These are phyloP conservation scores for Esox lucius DNA, from an alignment of 2,797 vertebrate genomes.

Conservation along the genomic window DNA sequence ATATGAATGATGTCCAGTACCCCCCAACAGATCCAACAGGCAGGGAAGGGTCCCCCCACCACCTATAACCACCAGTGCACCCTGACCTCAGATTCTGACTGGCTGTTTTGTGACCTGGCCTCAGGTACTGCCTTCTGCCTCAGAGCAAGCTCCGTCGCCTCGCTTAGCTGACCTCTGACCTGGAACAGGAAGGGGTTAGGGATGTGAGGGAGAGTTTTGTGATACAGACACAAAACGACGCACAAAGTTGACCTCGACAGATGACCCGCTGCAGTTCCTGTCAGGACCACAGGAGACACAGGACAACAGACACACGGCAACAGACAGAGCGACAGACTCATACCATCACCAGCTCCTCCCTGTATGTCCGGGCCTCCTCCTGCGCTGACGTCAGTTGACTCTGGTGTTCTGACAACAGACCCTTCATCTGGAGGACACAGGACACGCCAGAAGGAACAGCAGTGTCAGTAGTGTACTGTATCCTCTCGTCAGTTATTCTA, in stretches of 20 bases:
- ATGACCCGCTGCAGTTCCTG: background rate
- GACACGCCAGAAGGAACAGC: background rate
- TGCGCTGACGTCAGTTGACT: conserved; percentile 81
- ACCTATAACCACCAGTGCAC: conserved; percentile 53
- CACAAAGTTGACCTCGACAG: background rate
- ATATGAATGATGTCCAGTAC: conserved; percentile 64
- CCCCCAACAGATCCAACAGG: conserved; percentile 45
- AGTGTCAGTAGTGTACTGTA: background rate
- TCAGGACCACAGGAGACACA: background rate
- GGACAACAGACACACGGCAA: too few relatives aligned
- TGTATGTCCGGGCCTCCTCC: conserved; percentile 84
- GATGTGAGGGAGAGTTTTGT: background rate
- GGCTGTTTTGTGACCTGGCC: conserved; percentile 65
- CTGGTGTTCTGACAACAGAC: conserved; percentile 81
- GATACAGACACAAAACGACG: background rate
- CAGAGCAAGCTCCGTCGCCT: conserved; percentile 75
- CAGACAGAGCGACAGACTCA: conserved; percentile 21
- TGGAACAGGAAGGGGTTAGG: conserved; percentile 72
- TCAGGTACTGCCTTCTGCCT: conserved; percentile 60
- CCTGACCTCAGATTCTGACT: conserved; percentile 75
- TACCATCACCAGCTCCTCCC: conserved; percentile 86
- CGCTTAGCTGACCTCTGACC: conserved; percentile 86
- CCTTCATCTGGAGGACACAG: conserved; percentile 75
- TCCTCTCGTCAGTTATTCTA: background rate
- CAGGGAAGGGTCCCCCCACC: conserved; percentile 58